Conservation (phyloP, 2,797 vertebrate genomes). For the Aselliscus stoliczkanus region DNA sequence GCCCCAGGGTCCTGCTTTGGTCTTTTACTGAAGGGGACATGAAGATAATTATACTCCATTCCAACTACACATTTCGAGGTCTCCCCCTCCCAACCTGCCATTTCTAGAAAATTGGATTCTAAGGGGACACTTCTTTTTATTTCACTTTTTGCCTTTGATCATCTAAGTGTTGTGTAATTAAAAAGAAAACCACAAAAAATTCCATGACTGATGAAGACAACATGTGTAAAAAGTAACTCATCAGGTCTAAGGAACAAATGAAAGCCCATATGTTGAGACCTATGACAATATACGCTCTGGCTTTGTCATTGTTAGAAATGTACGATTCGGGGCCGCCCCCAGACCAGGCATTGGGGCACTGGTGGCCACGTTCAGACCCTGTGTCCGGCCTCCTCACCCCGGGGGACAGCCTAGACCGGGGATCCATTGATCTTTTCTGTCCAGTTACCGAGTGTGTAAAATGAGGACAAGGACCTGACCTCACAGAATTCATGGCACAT, state of each 20-base stretch:
- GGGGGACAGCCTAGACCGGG: too few relatives aligned
- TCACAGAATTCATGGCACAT: neutral
- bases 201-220: constrained; percentile 35
- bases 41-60: neutral
- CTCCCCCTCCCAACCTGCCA: neutral
- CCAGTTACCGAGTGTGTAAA: rapidly evolving
- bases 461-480: rapidly evolving
- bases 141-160: neutral
- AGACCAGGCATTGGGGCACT: neutral
- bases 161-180: neutral
- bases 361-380: too few relatives aligned
- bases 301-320: neutral
- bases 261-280: neutral
- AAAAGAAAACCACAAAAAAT: neutral
- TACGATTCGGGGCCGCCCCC: neutral
- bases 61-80: neutral
- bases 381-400: too few relatives aligned
- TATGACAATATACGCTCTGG: neutral
- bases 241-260: neutral
- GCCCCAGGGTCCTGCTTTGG: too few relatives aligned
- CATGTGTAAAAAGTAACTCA: neutral
- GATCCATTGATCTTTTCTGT: neutral
- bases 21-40: neutral
- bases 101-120: neutral
- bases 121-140: neutral